Evolutionary conservation across 2,113 vertebrate species (phyloP).

Genomic region (Mirounga angustirostris): DNA sequence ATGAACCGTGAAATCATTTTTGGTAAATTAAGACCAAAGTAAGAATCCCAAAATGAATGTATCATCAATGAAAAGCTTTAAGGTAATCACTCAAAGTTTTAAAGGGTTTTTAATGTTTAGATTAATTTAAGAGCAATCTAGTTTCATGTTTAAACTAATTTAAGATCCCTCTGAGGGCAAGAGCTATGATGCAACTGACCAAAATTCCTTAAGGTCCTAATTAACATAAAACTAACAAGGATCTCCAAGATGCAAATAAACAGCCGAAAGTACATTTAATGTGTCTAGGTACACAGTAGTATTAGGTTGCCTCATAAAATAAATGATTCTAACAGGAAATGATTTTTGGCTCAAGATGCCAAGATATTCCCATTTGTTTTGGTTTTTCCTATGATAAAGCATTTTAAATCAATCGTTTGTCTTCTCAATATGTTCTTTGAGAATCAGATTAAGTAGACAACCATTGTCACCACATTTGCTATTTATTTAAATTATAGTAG

Average conservation of each 20-base stretch:
- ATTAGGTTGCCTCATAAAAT: not conserved
- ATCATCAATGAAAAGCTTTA: constrained; percentile 19
- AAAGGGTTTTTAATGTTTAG: not conserved
- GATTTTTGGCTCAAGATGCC: not conserved
- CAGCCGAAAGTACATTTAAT: not conserved
- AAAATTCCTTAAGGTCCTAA: not conserved
- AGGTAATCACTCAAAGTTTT: constrained; percentile 12
- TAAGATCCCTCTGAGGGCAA: not conserved
- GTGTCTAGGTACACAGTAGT: not conserved
- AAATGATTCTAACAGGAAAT: constrained; percentile 21
- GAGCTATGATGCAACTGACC: not conserved
- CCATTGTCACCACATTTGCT: not conserved
- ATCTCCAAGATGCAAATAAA: not conserved
- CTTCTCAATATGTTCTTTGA: constrained; percentile 3
- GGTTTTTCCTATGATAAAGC: not conserved
- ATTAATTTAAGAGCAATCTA: not conserved
- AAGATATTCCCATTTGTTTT: not conserved
- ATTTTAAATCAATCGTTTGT: constrained; percentile 29
- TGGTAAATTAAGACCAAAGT: constrained; percentile 35
- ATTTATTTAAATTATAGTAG: constrained; percentile 54
- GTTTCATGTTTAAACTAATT: constrained; percentile 46
- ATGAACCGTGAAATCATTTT: constrained; percentile 48
- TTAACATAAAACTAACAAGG: not conserved
- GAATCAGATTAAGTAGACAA: constrained; percentile 39
- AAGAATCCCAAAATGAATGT: not conserved